These are phyloP conservation scores for Diphyllodes magnificus DNA, from an alignment of 2,113 vertebrate genomes.

Conservation along the genomic window DNA sequence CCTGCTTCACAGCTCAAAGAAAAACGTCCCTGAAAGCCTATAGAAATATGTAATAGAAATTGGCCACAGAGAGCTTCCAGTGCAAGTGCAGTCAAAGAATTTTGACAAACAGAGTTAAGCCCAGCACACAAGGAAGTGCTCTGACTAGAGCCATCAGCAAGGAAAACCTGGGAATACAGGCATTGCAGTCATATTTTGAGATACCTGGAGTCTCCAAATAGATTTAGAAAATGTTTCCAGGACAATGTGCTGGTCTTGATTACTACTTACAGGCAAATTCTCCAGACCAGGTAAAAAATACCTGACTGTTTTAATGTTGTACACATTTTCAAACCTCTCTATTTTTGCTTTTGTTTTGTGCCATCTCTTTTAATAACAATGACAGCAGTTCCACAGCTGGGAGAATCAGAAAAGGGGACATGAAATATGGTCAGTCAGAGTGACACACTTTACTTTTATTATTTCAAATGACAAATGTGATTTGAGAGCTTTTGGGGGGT, in stretches of 20 bases:
- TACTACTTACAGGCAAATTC: not conserved
- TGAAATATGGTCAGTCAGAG: slow-evolving; percentile 40
- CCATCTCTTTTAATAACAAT: not conserved
- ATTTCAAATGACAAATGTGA: slow-evolving; percentile 45
- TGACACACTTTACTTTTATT: slow-evolving; percentile 49
- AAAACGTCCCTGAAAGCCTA: not conserved
- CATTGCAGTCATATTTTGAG: not conserved
- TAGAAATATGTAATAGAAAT: not conserved
- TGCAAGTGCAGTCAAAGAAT: not conserved
- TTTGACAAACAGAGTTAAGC: not conserved
- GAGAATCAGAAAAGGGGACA: not conserved
- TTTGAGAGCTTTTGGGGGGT: slow-evolving; percentile 27
- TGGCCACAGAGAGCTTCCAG: not conserved
- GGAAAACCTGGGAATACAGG: not conserved
- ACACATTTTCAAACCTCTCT: not conserved
- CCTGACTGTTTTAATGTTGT: not conserved
- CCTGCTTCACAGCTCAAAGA: not conserved
- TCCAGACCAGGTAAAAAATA: not conserved
- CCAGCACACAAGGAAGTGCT: not conserved
- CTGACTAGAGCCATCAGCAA: not conserved
- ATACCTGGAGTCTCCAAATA: not conserved
- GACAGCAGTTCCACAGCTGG: not conserved
- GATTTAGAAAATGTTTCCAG: not conserved
- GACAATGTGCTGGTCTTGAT: not conserved
- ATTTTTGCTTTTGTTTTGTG: not conserved